A percentile compares a stretch with the other conserved stretches of the same genome.
phyloP scores from a whole-genome alignment of 2,797 vertebrate species.

The Ceyx erithaca region DNA sequence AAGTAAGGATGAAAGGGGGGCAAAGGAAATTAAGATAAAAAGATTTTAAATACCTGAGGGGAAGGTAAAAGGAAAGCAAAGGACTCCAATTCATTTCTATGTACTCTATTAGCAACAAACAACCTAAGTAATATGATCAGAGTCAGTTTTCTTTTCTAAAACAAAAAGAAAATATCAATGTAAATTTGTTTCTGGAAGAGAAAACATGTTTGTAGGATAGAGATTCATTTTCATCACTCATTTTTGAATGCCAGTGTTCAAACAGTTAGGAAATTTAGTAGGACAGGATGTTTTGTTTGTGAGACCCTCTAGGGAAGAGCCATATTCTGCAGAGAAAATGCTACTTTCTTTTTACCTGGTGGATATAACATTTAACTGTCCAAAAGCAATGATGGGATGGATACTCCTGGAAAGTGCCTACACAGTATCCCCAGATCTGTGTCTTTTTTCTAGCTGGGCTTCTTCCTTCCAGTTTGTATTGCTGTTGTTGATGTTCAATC shows the following conservation, averaged over 20 bases:
- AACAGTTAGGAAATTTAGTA: not conserved
- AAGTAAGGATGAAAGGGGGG: not conserved
- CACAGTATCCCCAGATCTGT: accelerated
- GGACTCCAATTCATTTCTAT: not conserved
- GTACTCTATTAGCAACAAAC: not conserved
- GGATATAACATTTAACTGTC: not conserved
- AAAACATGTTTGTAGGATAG: not conserved
- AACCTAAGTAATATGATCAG: not conserved
- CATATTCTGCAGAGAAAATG: not conserved
- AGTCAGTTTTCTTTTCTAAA: not conserved
- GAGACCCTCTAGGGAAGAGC: not conserved
- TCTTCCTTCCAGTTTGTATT: not conserved
- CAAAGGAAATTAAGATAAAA: not conserved
- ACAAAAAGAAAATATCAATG: not conserved
- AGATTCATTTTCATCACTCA: not conserved
- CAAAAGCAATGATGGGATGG: not conserved
- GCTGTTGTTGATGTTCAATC: not conserved
- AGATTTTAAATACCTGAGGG: not conserved
- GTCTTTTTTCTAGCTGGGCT: not conserved
- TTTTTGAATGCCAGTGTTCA: not conserved
- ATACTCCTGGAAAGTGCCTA: not conserved
- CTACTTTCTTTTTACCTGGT: not conserved
- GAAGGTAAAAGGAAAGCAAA: not conserved
- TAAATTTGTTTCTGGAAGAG: not conserved
- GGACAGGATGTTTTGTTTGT: not conserved